Evolutionary conservation across 2,888 invertebrate species (phyloP).

Genomic region (Cephonodes hylas): DNA sequence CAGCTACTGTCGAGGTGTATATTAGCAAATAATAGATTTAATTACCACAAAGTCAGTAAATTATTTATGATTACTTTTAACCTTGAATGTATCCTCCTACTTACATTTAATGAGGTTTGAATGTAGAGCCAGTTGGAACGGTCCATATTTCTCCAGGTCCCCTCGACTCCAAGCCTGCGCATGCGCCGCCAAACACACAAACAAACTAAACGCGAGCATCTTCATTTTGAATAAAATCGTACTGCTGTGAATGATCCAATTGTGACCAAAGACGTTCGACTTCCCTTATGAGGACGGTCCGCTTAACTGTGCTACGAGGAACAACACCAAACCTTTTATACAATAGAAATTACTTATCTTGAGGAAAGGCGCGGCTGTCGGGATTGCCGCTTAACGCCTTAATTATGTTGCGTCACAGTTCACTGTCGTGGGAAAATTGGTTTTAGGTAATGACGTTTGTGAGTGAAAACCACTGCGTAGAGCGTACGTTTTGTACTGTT

Average conservation of each 20-base stretch:
- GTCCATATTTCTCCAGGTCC: constrained; percentile 66
- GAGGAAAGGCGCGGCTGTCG: not conserved
- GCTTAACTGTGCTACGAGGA: not conserved
- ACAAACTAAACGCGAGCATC: constrained; percentile 24
- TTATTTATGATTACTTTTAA: too few species aligned
- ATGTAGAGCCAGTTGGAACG: constrained; percentile 54
- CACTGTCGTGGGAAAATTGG: not conserved
- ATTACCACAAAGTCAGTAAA: too few species aligned
- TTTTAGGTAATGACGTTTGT: not conserved
- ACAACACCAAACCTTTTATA: not conserved
- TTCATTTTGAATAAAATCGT: constrained; percentile 22
- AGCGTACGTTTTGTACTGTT: not conserved
- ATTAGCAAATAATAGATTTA: too few species aligned
- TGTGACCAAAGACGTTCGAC: not conserved
- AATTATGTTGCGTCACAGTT: not conserved
- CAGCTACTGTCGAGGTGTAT: too few species aligned
- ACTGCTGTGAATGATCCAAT: not conserved
- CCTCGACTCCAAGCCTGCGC: constrained; percentile 45
- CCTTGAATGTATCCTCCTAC: too few species aligned
- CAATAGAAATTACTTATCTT: not conserved
- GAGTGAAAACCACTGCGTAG: not conserved
- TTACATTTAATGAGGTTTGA: constrained; percentile 66
- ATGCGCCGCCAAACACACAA: constrained; percentile 30
- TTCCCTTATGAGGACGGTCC: constrained; percentile 3
- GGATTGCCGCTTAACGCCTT: not conserved